These are phyloP conservation scores for Chromobotia macracanthus DNA, from an alignment of 2,797 vertebrate species.

Conservation along the genomic window DNA sequence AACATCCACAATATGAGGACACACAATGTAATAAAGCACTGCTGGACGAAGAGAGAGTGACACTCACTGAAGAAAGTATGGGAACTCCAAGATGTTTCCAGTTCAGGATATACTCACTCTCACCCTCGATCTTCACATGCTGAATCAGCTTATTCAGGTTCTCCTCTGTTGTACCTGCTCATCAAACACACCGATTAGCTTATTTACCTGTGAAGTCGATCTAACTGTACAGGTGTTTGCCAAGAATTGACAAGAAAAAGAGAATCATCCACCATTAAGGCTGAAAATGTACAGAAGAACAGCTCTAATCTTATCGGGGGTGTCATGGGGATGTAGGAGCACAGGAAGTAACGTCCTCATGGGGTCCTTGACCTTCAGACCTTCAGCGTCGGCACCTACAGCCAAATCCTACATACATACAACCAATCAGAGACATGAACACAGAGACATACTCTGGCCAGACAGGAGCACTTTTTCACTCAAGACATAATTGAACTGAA, in stretches of 20 bases:
- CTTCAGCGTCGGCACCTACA: conserved; percentile 88
- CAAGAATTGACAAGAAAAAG: neutral
- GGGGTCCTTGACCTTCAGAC: conserved; percentile 89
- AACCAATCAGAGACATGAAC: neutral
- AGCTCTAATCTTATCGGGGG: conserved; percentile 91
- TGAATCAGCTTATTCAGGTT: conserved; percentile 95
- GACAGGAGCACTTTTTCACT: neutral
- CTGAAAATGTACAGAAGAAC: conserved; percentile 97
- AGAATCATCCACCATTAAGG: conserved; percentile 80
- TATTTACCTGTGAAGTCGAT: neutral
- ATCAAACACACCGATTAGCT: conserved; percentile 31
- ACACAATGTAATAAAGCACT: neutral
- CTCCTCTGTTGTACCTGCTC: conserved; percentile 91
- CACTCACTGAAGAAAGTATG: conserved; percentile 80
- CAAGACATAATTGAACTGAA: neutral
- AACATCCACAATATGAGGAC: neutral
- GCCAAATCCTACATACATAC: conserved; percentile 82
- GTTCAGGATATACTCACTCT: conserved; percentile 91
- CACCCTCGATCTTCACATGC: conserved; percentile 89
- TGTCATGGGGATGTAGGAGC: conserved; percentile 83
- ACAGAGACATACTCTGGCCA: neutral
- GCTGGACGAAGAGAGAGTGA: neutral
- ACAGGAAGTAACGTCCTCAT: conserved; percentile 96
- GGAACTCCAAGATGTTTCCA: conserved; percentile 93
- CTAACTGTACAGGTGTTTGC: neutral